Percentiles rank a stretch among this genome's conserved stretches.
These are phyloP conservation scores for Ammodytes dubius DNA, from an alignment of 2,113 vertebrate species.

Conservation along the genomic window DNA sequence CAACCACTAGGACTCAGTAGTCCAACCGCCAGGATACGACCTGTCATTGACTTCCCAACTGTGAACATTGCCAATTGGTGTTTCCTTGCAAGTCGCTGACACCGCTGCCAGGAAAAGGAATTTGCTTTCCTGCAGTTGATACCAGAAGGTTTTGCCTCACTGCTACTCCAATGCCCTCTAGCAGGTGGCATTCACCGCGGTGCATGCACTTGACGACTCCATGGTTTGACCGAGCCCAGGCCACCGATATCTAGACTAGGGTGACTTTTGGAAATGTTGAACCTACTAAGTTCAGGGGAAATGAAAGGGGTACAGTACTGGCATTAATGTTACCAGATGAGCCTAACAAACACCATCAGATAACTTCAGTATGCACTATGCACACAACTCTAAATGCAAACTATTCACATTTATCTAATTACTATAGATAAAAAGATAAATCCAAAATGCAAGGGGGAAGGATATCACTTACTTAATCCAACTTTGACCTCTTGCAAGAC, in stretches of 20 bases:
- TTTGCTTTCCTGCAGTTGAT: constrained; percentile 11
- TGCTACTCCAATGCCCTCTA: constrained; percentile 8
- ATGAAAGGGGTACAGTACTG: constrained; percentile 71
- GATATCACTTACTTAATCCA: not conserved
- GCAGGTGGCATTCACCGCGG: constrained; percentile 65
- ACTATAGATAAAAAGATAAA: constrained; percentile 36
- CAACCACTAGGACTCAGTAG: not conserved
- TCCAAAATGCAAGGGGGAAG: not conserved
- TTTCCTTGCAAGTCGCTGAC: constrained; percentile 16
- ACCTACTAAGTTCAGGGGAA: constrained; percentile 76
- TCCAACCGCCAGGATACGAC: constrained; percentile 9
- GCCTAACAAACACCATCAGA: constrained; percentile 13
- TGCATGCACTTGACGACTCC: constrained; percentile 67
- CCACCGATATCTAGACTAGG: constrained; percentile 58
- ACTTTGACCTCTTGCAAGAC: not conserved
- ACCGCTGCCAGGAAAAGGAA: constrained; percentile 9
- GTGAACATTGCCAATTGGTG: not conserved
- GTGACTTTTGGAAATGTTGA: constrained; percentile 74
- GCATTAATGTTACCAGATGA: constrained; percentile 48
- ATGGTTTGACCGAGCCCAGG: constrained; percentile 49
- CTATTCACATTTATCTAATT: constrained; percentile 60
- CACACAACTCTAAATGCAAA: constrained; percentile 55
- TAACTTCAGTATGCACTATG: constrained; percentile 44
- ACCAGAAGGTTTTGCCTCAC: constrained; percentile 13
- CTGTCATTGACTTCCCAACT: constrained; percentile 6